A percentile compares a stretch with the other conserved stretches of the same genome.
phyloP scores from a whole-genome alignment of 2,797 vertebrate genomes.

The Monodelphis domestica region DNA sequence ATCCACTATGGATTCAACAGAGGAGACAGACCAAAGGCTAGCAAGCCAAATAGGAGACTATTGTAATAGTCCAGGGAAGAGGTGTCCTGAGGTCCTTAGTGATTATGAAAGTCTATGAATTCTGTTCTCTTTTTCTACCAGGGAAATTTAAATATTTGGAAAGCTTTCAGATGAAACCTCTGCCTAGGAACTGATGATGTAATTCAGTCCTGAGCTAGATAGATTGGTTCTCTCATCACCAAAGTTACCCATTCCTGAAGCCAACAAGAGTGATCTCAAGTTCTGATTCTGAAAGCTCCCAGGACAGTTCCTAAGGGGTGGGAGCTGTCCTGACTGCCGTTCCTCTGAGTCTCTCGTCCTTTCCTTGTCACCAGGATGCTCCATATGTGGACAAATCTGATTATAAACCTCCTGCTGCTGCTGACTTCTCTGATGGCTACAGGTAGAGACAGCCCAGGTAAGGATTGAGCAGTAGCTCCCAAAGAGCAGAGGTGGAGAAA shows the following conservation, averaged over 20 bases:
- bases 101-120: not conserved
- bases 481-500: not conserved
- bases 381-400: not conserved
- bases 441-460: not conserved
- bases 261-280: not conserved
- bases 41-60: not conserved
- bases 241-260: not conserved
- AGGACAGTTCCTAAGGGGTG: not conserved
- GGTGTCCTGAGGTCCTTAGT: not conserved
- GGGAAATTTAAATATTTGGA: not conserved
- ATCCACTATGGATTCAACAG: not conserved
- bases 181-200: not conserved
- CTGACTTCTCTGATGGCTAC: not conserved
- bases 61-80: not conserved
- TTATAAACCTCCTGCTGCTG: not conserved
- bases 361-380: not conserved
- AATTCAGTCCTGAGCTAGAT: not conserved
- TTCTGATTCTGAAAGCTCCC: not conserved
- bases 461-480: not conserved
- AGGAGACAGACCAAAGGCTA: not conserved
- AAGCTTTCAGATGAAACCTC: not conserved
- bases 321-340: not conserved
- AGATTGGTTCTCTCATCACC: not conserved
- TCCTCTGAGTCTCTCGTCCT: not conserved
- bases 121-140: not conserved